A percentile compares a stretch with the other conserved stretches of the same genome.
These are phyloP conservation scores for Drosophila heteroneura DNA, from an alignment of 2,888 invertebrate genomes.

Conservation along the genomic window DNA sequence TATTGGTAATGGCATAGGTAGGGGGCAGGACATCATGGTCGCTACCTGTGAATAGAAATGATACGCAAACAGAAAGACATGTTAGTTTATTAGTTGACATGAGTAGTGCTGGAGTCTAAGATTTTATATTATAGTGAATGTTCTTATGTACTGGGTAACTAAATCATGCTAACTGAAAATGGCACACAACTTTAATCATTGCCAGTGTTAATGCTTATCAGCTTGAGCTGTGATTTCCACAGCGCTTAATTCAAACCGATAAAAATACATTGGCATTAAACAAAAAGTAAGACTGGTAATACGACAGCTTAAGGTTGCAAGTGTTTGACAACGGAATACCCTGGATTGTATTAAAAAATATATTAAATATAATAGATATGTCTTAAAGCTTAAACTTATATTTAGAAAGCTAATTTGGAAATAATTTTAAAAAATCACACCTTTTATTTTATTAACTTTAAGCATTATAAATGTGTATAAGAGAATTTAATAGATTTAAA, in stretches of 20 bases:
- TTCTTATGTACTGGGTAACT: not conserved
- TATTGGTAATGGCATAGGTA: constrained; percentile 85
- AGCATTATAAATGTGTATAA: not conserved
- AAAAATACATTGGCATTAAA: not conserved
- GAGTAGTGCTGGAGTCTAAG: not conserved
- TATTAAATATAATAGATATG: not conserved
- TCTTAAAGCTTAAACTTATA: not conserved
- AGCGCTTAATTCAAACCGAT: not conserved
- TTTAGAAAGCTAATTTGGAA: not conserved
- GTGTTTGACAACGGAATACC: not conserved
- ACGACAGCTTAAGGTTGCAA: not conserved
- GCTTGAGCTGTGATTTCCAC: not conserved
- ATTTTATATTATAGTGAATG: not conserved
- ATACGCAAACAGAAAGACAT: constrained; percentile 48
- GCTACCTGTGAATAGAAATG: constrained; percentile 83
- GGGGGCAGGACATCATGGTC: constrained; percentile 86
- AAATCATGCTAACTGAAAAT: not conserved
- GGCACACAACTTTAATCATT: not conserved
- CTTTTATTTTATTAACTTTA: not conserved
- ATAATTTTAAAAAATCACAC: fast-evolving
- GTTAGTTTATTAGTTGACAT: constrained; percentile 53
- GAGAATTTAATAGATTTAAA: not conserved
- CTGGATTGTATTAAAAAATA: not conserved
- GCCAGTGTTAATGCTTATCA: not conserved
- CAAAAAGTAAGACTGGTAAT: not conserved